These are phyloP conservation scores for Theonella swinhoei DNA, from an alignment of 37 sponge, comb jelly and placozoan species.

Conservation along the genomic window DNA sequence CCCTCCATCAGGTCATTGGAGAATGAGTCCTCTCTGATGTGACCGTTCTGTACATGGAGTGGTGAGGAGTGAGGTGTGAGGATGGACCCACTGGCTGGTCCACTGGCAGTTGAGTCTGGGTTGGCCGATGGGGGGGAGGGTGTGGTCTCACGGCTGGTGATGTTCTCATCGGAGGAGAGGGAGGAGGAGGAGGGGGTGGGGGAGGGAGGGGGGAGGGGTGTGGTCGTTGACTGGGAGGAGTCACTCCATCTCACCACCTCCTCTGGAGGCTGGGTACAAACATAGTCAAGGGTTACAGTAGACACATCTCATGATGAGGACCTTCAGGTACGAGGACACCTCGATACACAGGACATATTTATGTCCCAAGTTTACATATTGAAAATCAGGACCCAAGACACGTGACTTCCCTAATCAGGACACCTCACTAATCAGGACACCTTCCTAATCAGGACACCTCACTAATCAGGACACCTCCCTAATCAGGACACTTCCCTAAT, in stretches of 20 bases:
- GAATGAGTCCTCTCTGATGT: not conserved
- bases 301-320: too few species aligned
- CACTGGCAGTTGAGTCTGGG: not conserved
- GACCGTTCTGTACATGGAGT: not conserved
- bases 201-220: not conserved
- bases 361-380: too few species aligned
- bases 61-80: not conserved
- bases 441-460: too few species aligned
- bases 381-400: too few species aligned
- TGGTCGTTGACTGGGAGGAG: conserved; percentile 15
- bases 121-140: conserved; percentile 26
- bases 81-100: not conserved
- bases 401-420: too few species aligned
- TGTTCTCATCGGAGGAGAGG: not conserved
- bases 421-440: too few species aligned
- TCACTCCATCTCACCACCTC: conserved; percentile 27
- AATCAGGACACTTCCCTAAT: too few species aligned
- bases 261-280: not conserved
- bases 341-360: too few species aligned
- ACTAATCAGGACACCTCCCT: too few species aligned
- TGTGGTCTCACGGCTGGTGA: not conserved
- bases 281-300: too few species aligned
- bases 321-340: too few species aligned
- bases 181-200: not conserved
- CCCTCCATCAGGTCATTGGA: not conserved